Base-by-base conservation (phyloP, 2,797 vertebrate species). In the Cuculus canorus region DNA sequence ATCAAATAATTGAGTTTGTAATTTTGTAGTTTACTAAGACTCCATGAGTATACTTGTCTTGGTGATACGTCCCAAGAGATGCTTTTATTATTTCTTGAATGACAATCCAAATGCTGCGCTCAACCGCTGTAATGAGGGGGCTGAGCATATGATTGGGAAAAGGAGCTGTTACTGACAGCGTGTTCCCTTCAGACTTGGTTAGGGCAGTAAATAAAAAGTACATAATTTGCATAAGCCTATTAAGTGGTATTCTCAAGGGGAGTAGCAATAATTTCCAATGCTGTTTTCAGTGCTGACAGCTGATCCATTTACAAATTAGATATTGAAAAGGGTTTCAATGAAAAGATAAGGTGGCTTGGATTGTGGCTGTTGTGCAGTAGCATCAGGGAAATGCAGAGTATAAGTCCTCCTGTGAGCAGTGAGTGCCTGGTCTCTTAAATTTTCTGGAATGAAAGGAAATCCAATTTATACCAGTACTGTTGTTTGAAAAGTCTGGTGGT, bases 171-270 rank as follows among this genome's bases (percentile, higher is more conserved):
- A 15, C 78, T 97, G 93, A 94, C 92, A 91, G 28, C 64, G 45
- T 48, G 56, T 82, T 96, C 76, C 88, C 48, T 82, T 93, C 94
- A 88, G 96, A 63, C 94, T 97, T 94, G 71, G 60, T 79, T 95
- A 69, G 88, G 78, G 60, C 83, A 92, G 61, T 97, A 97, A 97
- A 93, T 94, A 96, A 96, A 94, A 95, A 72, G 73, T 94, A 90
- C 66, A 57, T 92, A 63, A 97, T 97, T 97, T 96, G 82, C 88
- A 83, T 97, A 96, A 97, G 71, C 83, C 73, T 95, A 81, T 96
- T 96, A 94, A 97, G 83, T 95, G 71, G 17, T 95, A 60, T 95
- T 96, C 92, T 95, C 86, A 83, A 92, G 94, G 77, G 91, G 43
- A 95, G 80, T 39, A 77, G 65, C 88, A 91, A 23, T 93, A 82